Percentiles rank a stretch among this genome's conserved stretches.
These are phyloP conservation scores for Alces alces DNA, from an alignment of 2,113 vertebrate species.

Conservation along the genomic window DNA sequence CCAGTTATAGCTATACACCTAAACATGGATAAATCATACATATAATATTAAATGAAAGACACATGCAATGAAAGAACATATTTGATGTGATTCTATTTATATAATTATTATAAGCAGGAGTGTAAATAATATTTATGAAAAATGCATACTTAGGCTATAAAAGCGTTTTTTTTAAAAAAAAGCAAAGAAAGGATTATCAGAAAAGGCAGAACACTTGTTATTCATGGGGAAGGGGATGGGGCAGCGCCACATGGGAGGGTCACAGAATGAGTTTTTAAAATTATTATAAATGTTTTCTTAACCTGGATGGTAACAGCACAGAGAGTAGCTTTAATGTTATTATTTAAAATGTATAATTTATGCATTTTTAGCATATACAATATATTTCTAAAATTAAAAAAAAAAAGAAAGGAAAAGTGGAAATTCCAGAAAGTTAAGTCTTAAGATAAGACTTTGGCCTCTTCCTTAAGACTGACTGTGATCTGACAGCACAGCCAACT, in stretches of 20 bases:
- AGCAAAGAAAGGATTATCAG: not conserved
- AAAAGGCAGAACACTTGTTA: not conserved
- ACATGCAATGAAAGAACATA: not conserved
- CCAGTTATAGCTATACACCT: not conserved
- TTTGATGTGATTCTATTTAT: not conserved
- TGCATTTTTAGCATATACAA: not conserved
- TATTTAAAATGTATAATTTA: not conserved
- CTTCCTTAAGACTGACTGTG: not conserved
- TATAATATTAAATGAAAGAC: not conserved
- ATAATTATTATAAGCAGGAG: not conserved
- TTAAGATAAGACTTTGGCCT: not conserved
- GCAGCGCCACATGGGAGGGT: not conserved
- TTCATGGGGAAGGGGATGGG: not conserved
- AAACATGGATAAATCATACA: not conserved
- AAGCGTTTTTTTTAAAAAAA: not conserved
- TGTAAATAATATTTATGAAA: not conserved
- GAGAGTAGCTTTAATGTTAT: not conserved
- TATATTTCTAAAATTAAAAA: not conserved
- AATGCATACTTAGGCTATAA: not conserved
- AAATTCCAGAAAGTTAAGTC: not conserved
- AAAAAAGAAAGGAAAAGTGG: not conserved
- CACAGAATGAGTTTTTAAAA: not conserved
- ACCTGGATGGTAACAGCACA: not conserved
- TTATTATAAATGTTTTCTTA: not conserved
- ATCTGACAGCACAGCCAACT: not conserved